These are phyloP conservation scores for Hippocampus guttulatus DNA, from an alignment of 2,113 vertebrate species.

Conservation along the genomic window DNA sequence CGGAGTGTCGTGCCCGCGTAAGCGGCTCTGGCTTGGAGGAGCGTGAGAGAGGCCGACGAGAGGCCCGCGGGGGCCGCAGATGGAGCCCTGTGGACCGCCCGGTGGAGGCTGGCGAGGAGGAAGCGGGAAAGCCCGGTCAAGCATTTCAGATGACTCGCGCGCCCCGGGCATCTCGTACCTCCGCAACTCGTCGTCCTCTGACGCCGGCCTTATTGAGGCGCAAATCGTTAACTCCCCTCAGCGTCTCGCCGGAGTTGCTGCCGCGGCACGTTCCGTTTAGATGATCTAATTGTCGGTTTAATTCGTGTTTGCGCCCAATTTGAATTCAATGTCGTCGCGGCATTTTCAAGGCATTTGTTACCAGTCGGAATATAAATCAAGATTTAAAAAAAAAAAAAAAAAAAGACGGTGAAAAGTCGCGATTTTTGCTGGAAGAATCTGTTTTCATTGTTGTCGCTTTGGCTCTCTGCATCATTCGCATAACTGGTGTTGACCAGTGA, in stretches of 20 bases:
- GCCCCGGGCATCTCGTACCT: constrained; percentile 27
- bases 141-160: constrained; percentile 53
- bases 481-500: too few species aligned
- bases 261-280: not conserved
- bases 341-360: not conserved
- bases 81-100: constrained; percentile 43
- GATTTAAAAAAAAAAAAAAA: too few species aligned
- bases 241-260: not conserved
- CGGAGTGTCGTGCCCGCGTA: constrained; percentile 32
- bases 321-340: not conserved
- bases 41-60: constrained; percentile 60
- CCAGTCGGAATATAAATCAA: not conserved
- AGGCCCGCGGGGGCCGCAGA: constrained; percentile 52
- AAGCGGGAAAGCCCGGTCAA: constrained; percentile 36
- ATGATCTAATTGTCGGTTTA: not conserved
- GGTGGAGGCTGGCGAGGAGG: constrained; percentile 5
- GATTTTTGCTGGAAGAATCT: too few species aligned
- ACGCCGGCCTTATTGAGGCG: not conserved
- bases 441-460: too few species aligned
- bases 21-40: constrained; percentile 43
- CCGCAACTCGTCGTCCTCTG: constrained; percentile 26
- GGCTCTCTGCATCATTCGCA: too few species aligned
- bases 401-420: too few species aligned
- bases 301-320: not conserved
- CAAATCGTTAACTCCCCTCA: not conserved